phyloP scores from a whole-genome alignment of 2,888 invertebrate genomes.

The Stratiomys singularior region DNA sequence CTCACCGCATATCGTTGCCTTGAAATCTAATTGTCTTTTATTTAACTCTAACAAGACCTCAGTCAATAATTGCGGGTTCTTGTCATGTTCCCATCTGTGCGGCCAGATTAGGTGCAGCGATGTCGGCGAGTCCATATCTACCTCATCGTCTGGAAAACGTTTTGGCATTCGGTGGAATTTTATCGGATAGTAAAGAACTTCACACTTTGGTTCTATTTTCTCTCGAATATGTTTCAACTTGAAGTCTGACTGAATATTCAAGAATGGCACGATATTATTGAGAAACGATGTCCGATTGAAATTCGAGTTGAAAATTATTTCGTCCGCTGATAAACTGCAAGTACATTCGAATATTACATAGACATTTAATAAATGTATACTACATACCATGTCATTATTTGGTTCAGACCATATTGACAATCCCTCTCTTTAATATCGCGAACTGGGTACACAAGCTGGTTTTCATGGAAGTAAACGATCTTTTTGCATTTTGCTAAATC shows the following conservation, averaged over 20 bases:
- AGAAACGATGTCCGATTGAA: constrained; percentile 77
- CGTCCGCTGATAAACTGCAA: constrained; percentile 73
- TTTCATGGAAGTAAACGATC: constrained; percentile 81
- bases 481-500: constrained; percentile 71
- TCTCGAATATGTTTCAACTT: constrained; percentile 69
- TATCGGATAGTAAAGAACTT: constrained; percentile 73
- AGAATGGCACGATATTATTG: constrained; percentile 69
- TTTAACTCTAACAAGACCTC: constrained; percentile 67
- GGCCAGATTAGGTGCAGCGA: constrained; percentile 76
- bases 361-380: not conserved
- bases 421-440: constrained; percentile 74
- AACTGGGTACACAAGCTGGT: constrained; percentile 78
- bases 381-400: constrained; percentile 74
- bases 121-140: constrained; percentile 41
- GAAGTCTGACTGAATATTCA: constrained; percentile 75
- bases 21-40: constrained; percentile 69
- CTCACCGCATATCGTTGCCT: constrained; percentile 72
- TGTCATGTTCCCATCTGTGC: constrained; percentile 83
- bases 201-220: constrained; percentile 70
- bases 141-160: constrained; percentile 52
- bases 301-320: constrained; percentile 75
- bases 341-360: not conserved
- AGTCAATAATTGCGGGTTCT: constrained; percentile 75
- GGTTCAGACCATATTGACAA: constrained; percentile 80
- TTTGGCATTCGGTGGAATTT: constrained; percentile 65